These are phyloP conservation scores for Charadrius vociferus DNA, from an alignment of 2,113 vertebrate species.

Conservation along the genomic window DNA sequence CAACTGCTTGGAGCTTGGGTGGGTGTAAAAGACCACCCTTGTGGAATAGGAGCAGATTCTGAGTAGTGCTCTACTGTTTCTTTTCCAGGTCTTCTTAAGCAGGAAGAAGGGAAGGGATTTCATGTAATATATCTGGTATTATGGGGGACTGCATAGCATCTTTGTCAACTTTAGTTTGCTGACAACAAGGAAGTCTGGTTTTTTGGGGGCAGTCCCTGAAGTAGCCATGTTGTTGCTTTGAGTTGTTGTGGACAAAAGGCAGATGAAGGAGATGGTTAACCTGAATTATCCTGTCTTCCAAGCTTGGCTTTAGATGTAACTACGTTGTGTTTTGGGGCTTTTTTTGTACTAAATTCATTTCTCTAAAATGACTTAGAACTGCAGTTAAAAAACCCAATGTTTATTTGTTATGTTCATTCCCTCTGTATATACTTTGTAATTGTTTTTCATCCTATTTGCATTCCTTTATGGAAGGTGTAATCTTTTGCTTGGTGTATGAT, in stretches of 20 bases:
- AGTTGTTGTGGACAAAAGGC: neutral
- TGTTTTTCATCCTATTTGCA: neutral
- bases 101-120: neutral
- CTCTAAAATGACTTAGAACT: neutral
- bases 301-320: neutral
- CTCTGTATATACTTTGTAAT: neutral
- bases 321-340: neutral
- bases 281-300: neutral
- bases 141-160: neutral
- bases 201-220: neutral
- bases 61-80: neutral
- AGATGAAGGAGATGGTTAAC: neutral
- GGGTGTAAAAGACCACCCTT: neutral
- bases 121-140: neutral
- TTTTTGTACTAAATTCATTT: neutral
- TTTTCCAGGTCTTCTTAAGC: neutral
- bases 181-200: neutral
- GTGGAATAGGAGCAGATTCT: neutral
- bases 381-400: too few species aligned
- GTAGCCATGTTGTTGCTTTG: neutral
- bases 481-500: neutral
- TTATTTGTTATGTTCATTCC: too few species aligned
- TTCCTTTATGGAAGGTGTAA: neutral
- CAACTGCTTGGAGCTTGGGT: neutral
- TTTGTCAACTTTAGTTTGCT: neutral